Base-by-base conservation (phyloP, 2,113 vertebrate species). In the Bubalus kerabau region DNA sequence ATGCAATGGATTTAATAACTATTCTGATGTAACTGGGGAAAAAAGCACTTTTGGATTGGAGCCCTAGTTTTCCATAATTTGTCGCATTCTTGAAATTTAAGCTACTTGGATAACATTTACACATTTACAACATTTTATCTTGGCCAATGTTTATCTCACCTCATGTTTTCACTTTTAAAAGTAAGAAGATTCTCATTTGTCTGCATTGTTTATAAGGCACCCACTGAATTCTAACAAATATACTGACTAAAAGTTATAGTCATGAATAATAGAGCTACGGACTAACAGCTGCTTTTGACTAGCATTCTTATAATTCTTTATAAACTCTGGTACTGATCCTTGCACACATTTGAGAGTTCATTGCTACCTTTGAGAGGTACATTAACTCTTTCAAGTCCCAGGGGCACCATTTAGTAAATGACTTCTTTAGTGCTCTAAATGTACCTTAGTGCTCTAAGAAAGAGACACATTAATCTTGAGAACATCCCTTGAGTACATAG, bases 381-480 rank as follows among this genome's bases (percentile, higher is more conserved):
- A 95, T 97, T 98, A 95, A 97, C 98, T 97, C 97, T 97, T 97
- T 97, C 59, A 91, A 94, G 36, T 98, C 96, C 93, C 98, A 83
- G 46, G 90, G 93, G 96, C 7, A 59, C 71, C 93, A 97, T 97
- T 97, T 96, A 80, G 67, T 82, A 98, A 98, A 98, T 95, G 89
- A 96, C 97, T 97, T 97, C 95, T 97, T 92, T 91, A 97, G 93
- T 94, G 97, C 60, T 98, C 88, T 95, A 97, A 98, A 94, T 97
- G 95, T 91, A 94, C 95, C 83, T 97, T 88, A 94, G 89, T 94
- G 74, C 88, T 96, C 93, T 93, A 62, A 62, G 82, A 95, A 97
- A 98, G 96, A 96, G 89, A 86, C 57, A 93, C 97, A 97, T 98
- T 97, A 98, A 97, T 98, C 97, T 98, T 97, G 71, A 95, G 78